Conservation (phyloP, 2,797 vertebrate genomes). For the Ciconia nigra region DNA sequence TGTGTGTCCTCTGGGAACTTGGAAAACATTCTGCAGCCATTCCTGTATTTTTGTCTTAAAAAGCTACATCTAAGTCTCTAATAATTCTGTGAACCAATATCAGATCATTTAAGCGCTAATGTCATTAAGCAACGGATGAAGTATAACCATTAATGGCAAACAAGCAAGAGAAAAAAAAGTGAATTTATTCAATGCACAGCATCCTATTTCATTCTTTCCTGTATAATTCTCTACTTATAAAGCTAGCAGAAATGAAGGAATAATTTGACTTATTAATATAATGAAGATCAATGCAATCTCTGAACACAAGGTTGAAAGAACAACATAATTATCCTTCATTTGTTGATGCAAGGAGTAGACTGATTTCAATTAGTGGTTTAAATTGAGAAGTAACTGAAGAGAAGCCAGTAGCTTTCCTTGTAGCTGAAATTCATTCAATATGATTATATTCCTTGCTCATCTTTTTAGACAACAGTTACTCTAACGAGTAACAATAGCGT, state of each 20-base stretch:
- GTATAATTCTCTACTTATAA: not conserved
- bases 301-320: not conserved
- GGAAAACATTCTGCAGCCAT: not conserved
- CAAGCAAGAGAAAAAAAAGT: not conserved
- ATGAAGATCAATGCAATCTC: constrained; percentile 20
- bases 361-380: not conserved
- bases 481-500: not conserved
- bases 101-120: not conserved
- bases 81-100: not conserved
- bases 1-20: not conserved
- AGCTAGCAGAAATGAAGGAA: not conserved
- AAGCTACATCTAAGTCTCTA: not conserved
- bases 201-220: not conserved
- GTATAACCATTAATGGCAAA: not conserved
- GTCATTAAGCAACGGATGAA: not conserved
- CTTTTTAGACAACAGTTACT: not conserved
- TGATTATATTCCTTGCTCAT: not conserved
- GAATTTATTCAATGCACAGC: not conserved
- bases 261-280: not conserved
- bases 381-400: not conserved
- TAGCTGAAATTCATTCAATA: not conserved
- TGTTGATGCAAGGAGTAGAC: not conserved
- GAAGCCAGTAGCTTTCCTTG: not conserved
- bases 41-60: not conserved
- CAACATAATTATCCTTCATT: not conserved